A percentile compares a stretch with the other conserved stretches of the same genome.
Conservation (phyloP, 2,113 vertebrate species). For the Rattus norvegicus region DNA sequence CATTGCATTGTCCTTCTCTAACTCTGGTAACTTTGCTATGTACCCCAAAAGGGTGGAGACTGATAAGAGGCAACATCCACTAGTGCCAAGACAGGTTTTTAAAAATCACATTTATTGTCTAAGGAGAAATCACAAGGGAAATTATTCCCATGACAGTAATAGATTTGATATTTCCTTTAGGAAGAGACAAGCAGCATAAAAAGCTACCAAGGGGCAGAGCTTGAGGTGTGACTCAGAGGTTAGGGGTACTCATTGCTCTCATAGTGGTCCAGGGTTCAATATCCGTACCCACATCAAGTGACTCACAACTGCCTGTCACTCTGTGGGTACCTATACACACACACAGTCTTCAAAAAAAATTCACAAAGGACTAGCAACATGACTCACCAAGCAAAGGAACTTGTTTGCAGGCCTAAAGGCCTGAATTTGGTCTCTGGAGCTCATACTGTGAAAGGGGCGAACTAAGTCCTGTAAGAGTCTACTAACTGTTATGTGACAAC, state of each 20-base stretch:
- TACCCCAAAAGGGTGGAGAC: background rate
- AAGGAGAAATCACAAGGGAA: slow-evolving; percentile 20
- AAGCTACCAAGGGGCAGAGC: background rate
- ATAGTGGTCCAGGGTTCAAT: background rate
- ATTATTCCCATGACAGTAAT: background rate
- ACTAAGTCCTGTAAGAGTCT: background rate
- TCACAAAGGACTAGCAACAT: background rate
- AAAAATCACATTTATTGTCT: background rate
- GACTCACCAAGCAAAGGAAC: background rate
- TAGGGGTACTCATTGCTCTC: background rate
- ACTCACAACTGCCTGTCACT: background rate
- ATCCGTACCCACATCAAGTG: no score
- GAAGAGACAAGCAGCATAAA: background rate
- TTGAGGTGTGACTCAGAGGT: background rate
- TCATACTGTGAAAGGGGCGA: background rate
- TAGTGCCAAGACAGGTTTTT: background rate
- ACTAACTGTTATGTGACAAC: background rate
- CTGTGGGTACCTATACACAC: background rate
- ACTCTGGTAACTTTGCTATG: background rate
- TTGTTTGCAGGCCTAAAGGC: background rate
- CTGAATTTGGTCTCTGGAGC: background rate
- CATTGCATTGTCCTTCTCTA: background rate
- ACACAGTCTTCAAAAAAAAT: background rate
- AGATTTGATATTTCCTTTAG: background rate
- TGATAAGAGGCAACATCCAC: background rate